These are phyloP conservation scores for Xylocampa areola DNA, from an alignment of 2,888 invertebrate genomes.

Conservation along the genomic window DNA sequence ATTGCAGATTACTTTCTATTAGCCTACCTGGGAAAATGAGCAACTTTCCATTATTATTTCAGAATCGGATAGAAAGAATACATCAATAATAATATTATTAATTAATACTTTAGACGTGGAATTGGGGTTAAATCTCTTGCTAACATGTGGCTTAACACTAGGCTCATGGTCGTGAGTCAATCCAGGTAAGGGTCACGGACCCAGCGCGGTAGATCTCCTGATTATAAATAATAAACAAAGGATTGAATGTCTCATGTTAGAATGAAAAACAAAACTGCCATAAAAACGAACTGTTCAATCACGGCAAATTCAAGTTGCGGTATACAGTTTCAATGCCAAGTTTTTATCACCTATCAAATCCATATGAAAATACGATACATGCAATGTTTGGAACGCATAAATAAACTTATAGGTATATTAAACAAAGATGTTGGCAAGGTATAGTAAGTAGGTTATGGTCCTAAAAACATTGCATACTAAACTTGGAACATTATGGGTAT, in stretches of 20 bases:
- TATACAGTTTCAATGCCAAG: slow-evolving; percentile 29
- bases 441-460: slow-evolving; percentile 30
- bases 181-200: no score
- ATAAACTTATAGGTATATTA: slow-evolving; percentile 12
- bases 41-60: slow-evolving; percentile 8
- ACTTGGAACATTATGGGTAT: slow-evolving; percentile 21
- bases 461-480: slow-evolving; percentile 31
- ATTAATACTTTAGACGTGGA: background rate
- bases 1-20: no score
- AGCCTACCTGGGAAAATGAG: no score
- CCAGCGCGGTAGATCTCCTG: no score
- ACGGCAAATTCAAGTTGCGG: slow-evolving; percentile 14
- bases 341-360: slow-evolving; percentile 27
- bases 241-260: no score
- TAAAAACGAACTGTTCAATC: no score
- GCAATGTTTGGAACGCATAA: slow-evolving; percentile 13
- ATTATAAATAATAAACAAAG: no score
- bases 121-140: background rate
- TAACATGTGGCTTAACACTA: no score
- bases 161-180: no score
- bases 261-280: no score
- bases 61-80: background rate
- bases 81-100: background rate
- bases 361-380: slow-evolving; percentile 11
- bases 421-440: slow-evolving; percentile 15